Percentiles rank a stretch among this genome's conserved stretches.
Conservation (phyloP, 2,888 invertebrate genomes). For the Penaeus monodon region DNA sequence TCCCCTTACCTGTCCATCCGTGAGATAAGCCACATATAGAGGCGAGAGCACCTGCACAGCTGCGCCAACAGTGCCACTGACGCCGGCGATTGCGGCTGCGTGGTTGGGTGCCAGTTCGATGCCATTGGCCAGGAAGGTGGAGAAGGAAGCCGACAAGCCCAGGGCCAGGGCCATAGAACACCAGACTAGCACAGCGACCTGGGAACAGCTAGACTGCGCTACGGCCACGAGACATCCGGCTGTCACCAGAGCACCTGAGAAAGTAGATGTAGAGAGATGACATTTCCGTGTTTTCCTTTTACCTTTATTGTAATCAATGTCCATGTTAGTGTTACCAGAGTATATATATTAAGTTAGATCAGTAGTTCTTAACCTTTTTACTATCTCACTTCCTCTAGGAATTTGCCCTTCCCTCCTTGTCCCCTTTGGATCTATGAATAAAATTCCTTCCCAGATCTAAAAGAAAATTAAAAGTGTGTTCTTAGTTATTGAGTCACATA, state of each 20-base stretch:
- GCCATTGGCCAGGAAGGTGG: conserved; percentile 53
- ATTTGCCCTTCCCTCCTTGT: too few relatives aligned
- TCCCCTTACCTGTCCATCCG: conserved; percentile 50
- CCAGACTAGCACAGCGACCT: conserved; percentile 57
- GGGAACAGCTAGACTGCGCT: conserved; percentile 60
- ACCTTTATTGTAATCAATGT: too few relatives aligned
- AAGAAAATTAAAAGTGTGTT: too few relatives aligned
- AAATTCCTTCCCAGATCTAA: too few relatives aligned
- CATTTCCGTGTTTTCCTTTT: too few relatives aligned
- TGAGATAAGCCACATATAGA: conserved; percentile 58
- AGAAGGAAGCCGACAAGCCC: conserved; percentile 58
- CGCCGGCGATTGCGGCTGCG: conserved; percentile 56
- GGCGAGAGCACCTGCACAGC: conserved; percentile 60
- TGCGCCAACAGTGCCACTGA: conserved; percentile 58
- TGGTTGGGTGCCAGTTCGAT: conserved; percentile 64
- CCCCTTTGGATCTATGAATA: too few relatives aligned
- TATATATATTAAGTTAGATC: too few relatives aligned
- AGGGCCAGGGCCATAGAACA: conserved; percentile 56
- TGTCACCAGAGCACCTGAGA: conserved; percentile 53
- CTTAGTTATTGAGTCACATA: too few relatives aligned
- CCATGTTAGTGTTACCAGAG: too few relatives aligned
- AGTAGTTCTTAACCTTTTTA: too few relatives aligned
- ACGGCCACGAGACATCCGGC: conserved; percentile 59
- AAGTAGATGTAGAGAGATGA: neutral
- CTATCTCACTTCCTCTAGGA: too few relatives aligned